These are phyloP conservation scores for Dipus sagitta DNA, from an alignment of 2,797 vertebrate species.

Conservation along the genomic window DNA sequence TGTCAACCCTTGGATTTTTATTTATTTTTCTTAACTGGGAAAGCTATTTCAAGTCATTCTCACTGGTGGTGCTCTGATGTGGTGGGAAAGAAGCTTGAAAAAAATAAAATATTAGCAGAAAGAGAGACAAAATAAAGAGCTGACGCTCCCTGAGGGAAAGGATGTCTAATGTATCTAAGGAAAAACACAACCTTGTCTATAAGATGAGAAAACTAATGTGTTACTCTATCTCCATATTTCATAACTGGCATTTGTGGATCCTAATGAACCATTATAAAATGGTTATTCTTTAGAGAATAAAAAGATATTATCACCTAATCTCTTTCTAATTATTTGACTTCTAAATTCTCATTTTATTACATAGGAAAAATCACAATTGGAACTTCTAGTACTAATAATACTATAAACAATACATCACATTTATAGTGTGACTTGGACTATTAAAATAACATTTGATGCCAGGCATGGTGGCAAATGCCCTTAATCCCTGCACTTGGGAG, in stretches of 20 bases:
- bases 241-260: not conserved
- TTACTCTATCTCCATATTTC: not conserved
- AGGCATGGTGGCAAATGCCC: no score
- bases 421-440: not conserved
- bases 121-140: slow-evolving; percentile 41
- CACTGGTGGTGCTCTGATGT: slow-evolving; percentile 48
- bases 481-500: no score
- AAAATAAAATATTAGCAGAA: slow-evolving; percentile 57
- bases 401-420: not conserved
- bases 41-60: slow-evolving; percentile 76
- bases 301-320: not conserved
- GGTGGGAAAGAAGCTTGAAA: slow-evolving; percentile 58
- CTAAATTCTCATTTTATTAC: slow-evolving; percentile 35
- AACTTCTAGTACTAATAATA: not conserved
- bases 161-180: not conserved
- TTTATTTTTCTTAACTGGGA: slow-evolving; percentile 62
- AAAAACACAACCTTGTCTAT: not conserved
- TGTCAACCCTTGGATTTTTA: not conserved
- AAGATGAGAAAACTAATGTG: slow-evolving; percentile 49
- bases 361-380: slow-evolving; percentile 40
- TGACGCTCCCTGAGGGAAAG: not conserved
- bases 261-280: slow-evolving; percentile 11
- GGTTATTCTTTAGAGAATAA: slow-evolving; percentile 3
- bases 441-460: not conserved
- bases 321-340: slow-evolving; percentile 46